Conservation (phyloP, 2,797 vertebrate species). For the Pelodytes ibericus region DNA sequence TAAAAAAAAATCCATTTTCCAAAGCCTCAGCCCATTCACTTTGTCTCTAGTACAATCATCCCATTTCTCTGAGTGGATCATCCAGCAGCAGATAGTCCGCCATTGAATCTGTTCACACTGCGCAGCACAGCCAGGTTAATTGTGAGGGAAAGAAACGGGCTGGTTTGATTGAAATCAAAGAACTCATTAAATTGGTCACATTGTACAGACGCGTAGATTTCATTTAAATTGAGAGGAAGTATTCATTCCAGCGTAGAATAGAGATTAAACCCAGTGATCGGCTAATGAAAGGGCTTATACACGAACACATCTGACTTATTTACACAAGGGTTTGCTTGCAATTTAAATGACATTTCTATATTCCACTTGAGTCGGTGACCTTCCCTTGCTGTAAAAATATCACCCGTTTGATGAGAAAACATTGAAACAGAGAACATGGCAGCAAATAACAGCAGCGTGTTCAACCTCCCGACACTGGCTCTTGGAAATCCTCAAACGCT, state of each 20-base stretch:
- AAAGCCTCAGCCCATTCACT: background rate
- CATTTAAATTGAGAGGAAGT: slow-evolving; percentile 9
- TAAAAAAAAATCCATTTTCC: slow-evolving; percentile 15
- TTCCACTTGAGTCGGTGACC: background rate
- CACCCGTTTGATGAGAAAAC: background rate
- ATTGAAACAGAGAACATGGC: background rate
- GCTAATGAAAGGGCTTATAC: slow-evolving; percentile 20
- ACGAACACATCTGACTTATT: slow-evolving; percentile 17
- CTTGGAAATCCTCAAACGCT: no score
- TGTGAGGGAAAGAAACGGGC: background rate
- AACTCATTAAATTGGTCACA: slow-evolving; percentile 30
- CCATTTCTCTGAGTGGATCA: background rate
- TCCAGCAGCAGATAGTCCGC: background rate
- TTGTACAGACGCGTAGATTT: slow-evolving; percentile 13
- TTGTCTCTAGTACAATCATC: background rate
- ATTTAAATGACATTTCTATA: slow-evolving; percentile 18
- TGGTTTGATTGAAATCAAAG: slow-evolving; percentile 22
- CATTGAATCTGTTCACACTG: background rate
- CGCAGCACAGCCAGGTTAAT: background rate
- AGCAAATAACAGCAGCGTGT: background rate
- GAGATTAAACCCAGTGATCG: slow-evolving; percentile 23
- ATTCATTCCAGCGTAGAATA: slow-evolving; percentile 4
- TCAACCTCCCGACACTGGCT: no score
- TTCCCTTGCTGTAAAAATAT: background rate
- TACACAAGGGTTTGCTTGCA: slow-evolving; percentile 1